Base-by-base conservation (phyloP, 2,888 invertebrate species). In the Aphodius granarius region DNA sequence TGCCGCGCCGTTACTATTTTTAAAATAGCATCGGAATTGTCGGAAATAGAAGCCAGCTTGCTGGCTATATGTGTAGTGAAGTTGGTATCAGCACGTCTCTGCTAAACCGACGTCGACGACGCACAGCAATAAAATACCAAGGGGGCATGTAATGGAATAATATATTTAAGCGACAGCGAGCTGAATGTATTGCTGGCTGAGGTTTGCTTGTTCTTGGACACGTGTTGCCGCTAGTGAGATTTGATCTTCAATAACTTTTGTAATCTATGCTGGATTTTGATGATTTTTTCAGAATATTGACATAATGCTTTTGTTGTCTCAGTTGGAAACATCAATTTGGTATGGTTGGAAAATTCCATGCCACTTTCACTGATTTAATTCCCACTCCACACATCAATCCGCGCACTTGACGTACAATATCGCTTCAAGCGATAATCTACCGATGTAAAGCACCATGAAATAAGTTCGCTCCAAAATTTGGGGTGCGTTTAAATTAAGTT, bases 21-120 rank as follows among this genome's bases (percentile, higher is more conserved):
- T 75, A 75, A 75, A 75, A 75, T 75, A 75, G 72, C 66, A 63
- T 68, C 66, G 62, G 72, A 72, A 72, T 72, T 62, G 75, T 72
- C 75, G 21, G 72, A 75, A 75, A 75, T 75, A 75, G 75, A 75
- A 68, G 68, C 72, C 72, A 72, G 72, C 43, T 43, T 2, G 4
- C 43, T 2, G 13, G 43, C 43, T 43, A 43, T 43, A 43, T 43
- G n/a, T n/a, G n/a, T n/a, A n/a, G n/a, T n/a, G n/a, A n/a, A 43
- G 43, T 43, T 3, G 43, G 43, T 13, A 13, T 43, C 6, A 6
- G 43, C 43, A 13, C 43, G 43, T 43, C 43, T n/a, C n/a, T n/a
- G n/a, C 43, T 6, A 6, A 43, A 43, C 43, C 9, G 13, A 43
- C 4, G n/a, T n/a, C n/a, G 43, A 43, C 43, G 43, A 43, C 43